Evolutionary conservation across 37 sponge, comb jelly and placozoan genomes (phyloP).

Genomic region (Amphimedon queenslandica): DNA sequence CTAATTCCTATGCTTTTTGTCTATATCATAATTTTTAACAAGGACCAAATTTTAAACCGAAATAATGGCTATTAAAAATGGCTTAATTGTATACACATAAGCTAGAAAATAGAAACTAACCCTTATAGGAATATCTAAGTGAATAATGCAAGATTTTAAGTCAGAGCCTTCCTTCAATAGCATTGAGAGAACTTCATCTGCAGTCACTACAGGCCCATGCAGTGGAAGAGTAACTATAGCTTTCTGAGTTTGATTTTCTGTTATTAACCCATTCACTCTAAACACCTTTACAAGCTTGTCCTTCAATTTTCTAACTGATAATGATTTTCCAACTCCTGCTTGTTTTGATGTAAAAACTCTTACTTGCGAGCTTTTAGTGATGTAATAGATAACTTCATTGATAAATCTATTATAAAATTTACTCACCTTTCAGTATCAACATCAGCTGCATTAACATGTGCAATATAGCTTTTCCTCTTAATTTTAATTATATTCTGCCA

Average conservation of each 20-base stretch:
- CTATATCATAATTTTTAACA: no score
- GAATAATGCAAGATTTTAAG: conserved; percentile 9
- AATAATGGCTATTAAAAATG: no score
- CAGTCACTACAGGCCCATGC: conserved; percentile 56
- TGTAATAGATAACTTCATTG: neutral
- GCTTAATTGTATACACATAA: no score
- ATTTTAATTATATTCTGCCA: neutral
- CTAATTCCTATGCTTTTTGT: no score
- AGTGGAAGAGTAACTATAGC: conserved; percentile 33
- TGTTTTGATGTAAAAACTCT: neutral
- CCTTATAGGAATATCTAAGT: conserved; percentile 45
- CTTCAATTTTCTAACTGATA: neutral
- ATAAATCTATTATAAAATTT: neutral
- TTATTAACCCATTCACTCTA: neutral
- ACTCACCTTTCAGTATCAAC: conserved; percentile 3
- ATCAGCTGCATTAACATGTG: neutral
- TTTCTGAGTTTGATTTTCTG: neutral
- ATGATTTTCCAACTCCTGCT: conserved; percentile 6
- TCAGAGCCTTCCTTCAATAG: neutral
- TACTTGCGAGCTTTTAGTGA: neutral
- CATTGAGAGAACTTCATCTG: conserved; percentile 32
- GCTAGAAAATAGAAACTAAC: no score
- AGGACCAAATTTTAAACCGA: no score
- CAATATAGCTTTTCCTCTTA: neutral
- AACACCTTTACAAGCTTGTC: neutral